These are phyloP conservation scores for Dasysyrphus tricinctus DNA, from an alignment of 2,888 invertebrate species.

Conservation along the genomic window DNA sequence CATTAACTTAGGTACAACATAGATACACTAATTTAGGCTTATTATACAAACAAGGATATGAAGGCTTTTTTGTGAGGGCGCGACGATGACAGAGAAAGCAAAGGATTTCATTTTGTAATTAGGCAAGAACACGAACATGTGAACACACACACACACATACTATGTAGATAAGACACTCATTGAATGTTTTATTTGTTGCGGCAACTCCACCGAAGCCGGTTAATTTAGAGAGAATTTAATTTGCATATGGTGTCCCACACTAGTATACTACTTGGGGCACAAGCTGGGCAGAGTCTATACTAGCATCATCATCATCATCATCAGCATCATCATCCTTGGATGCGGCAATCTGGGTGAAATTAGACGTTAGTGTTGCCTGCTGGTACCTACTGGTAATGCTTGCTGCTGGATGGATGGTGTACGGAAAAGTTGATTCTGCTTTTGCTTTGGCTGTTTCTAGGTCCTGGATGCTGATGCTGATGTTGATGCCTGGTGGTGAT, in stretches of 20 bases:
- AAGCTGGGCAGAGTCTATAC: slow-evolving; percentile 52
- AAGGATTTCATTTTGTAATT: slow-evolving; percentile 68
- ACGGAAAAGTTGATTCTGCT: slow-evolving; percentile 40
- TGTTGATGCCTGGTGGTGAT: slow-evolving; percentile 60
- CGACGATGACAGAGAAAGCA: slow-evolving; percentile 25
- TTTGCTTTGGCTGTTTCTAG: slow-evolving; percentile 43
- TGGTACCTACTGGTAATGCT: not conserved
- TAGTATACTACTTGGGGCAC: slow-evolving; percentile 62
- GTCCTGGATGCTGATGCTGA: slow-evolving; percentile 37
- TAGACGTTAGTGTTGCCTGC: slow-evolving; percentile 51
- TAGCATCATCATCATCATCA: slow-evolving; percentile 35
- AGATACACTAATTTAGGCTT: slow-evolving; percentile 66
- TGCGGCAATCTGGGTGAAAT: slow-evolving; percentile 65
- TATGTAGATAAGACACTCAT: slow-evolving; percentile 74
- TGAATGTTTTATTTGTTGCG: slow-evolving; percentile 66
- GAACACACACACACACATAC: slow-evolving; percentile 27
- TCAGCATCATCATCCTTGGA: slow-evolving; percentile 34
- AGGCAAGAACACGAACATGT: slow-evolving; percentile 69
- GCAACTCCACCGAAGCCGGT: slow-evolving; percentile 54
- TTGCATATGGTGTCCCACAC: slow-evolving; percentile 71
- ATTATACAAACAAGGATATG: slow-evolving; percentile 24
- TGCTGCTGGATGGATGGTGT: not conserved
- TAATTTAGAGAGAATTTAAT: slow-evolving; percentile 73
- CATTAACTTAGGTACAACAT: not conserved
- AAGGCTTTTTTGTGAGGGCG: not conserved